phyloP scores from a whole-genome alignment of 1,140 invertebrate genomes.

The Bombus superbus region DNA sequence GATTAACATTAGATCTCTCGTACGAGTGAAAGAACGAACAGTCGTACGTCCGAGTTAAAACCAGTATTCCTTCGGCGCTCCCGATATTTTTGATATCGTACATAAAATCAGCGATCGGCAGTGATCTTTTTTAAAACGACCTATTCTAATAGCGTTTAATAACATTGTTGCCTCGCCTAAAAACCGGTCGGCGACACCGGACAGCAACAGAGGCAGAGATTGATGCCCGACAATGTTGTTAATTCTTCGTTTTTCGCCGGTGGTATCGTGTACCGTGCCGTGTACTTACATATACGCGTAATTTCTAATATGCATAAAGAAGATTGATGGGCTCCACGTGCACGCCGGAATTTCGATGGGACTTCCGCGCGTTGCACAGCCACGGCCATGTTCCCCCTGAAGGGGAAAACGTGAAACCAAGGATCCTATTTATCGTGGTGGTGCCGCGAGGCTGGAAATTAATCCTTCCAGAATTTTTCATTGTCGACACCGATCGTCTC shows the following conservation, averaged over 20 bases:
- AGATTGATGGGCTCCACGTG: conserved; percentile 66
- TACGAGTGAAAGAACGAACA: background rate
- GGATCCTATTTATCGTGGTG: background rate
- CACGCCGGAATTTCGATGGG: conserved; percentile 51
- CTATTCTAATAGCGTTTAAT: conserved; percentile 48
- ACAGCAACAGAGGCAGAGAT: conserved; percentile 43
- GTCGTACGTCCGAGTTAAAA: too few relatives aligned
- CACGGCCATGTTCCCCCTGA: conserved; percentile 8
- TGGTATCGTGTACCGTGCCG: conserved; percentile 56
- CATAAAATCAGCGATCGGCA: background rate
- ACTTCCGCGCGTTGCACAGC: conserved; percentile 46
- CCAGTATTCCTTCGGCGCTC: background rate
- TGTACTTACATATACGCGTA: conserved; percentile 58
- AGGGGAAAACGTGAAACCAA: background rate
- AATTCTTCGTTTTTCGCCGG: conserved; percentile 52
- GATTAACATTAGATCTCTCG: conserved; percentile 63
- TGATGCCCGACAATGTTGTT: conserved; percentile 66
- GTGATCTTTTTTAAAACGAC: background rate
- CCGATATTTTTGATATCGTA: background rate
- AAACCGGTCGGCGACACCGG: conserved; percentile 53
- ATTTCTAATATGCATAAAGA: conserved; percentile 70
- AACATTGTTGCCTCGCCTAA: conserved; percentile 37
- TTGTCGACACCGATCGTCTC: conserved; percentile 59
- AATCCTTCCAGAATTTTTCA: conserved; percentile 66
- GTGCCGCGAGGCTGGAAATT: conserved; percentile 52